A percentile compares a stretch with the other conserved stretches of the same genome.
Evolutionary conservation across 2,797 vertebrate genomes (phyloP).

Genomic region (Pygocentrus nattereri): DNA sequence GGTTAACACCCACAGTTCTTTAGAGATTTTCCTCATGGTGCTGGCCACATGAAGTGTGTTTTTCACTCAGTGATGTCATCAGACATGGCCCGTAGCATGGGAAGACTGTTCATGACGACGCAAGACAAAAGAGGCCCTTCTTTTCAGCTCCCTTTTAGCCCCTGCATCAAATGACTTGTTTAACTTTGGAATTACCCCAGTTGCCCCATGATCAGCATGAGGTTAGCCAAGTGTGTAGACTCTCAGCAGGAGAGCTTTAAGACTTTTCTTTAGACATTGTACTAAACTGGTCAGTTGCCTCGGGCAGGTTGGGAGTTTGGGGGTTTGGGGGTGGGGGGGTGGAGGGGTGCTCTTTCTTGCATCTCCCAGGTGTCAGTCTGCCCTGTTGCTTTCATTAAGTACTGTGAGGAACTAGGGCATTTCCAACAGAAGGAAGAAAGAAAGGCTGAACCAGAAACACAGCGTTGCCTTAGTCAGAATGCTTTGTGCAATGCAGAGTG

Average conservation of each 20-base stretch:
- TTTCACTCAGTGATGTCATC: slow-evolving; percentile 60
- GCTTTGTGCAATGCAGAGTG: slow-evolving; percentile 30
- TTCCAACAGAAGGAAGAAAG: slow-evolving; percentile 10
- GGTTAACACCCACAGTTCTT: neutral
- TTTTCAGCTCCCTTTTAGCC: slow-evolving; percentile 62
- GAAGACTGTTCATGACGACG: slow-evolving; percentile 58
- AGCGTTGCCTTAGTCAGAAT: slow-evolving; percentile 31
- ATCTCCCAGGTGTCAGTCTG: slow-evolving; percentile 11
- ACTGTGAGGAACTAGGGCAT: slow-evolving; percentile 34
- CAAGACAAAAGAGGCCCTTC: slow-evolving; percentile 69
- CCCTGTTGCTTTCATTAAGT: neutral
- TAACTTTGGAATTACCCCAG: slow-evolving; percentile 54
- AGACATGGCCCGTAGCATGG: slow-evolving; percentile 52
- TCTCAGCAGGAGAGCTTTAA: slow-evolving; percentile 46
- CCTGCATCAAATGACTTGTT: slow-evolving; percentile 55
- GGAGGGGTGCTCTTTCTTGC: slow-evolving; percentile 24
- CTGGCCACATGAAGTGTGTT: slow-evolving; percentile 58
- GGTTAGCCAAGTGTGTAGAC: slow-evolving; percentile 62
- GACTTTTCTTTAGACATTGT: slow-evolving; percentile 57
- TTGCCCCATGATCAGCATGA: slow-evolving; percentile 60
- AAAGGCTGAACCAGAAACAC: slow-evolving; percentile 22
- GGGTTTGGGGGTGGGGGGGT: no score
- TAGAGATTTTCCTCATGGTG: slow-evolving; percentile 2
- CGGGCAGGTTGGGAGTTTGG: slow-evolving; percentile 52
- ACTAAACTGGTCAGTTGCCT: slow-evolving; percentile 63